Conservation (phyloP, 2,113 vertebrate genomes). For the Asarcornis scutulata region DNA sequence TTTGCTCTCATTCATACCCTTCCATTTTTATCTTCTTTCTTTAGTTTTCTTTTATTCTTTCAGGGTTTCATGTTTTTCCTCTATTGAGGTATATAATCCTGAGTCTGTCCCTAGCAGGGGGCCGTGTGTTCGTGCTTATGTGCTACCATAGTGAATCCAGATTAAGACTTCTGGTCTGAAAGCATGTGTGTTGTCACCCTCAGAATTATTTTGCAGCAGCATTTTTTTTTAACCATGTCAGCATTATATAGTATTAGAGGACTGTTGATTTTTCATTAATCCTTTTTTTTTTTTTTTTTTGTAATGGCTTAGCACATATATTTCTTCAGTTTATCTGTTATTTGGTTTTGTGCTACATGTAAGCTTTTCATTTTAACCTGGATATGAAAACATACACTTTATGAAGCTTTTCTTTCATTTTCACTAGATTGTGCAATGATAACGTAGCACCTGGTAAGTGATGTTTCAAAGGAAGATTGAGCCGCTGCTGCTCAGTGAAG, state of each 20-base stretch:
- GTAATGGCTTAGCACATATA: not conserved
- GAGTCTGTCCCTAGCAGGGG: not conserved
- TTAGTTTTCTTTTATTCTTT: not conserved
- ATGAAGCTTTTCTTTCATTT: not conserved
- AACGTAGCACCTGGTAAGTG: not conserved
- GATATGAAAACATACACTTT: not conserved
- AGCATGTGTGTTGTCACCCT: not conserved
- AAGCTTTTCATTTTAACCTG: not conserved
- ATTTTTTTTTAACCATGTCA: not conserved
- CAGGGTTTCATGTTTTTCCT: not conserved
- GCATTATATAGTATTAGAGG: not conserved
- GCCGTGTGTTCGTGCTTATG: accelerated
- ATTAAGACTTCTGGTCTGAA: not conserved
- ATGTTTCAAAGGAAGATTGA: not conserved
- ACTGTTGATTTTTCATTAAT: not conserved
- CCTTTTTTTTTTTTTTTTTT: not conserved
- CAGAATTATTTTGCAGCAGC: not conserved
- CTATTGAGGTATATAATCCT: not conserved
- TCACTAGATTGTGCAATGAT: not conserved
- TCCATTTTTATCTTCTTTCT: not conserved
- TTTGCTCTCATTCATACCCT: not conserved
- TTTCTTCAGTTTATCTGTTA: not conserved
- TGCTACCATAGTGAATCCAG: not conserved
- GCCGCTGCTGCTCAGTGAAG: not conserved
- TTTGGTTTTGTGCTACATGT: not conserved